These are phyloP conservation scores for Drosophila yooni DNA, from an alignment of 2,888 invertebrate genomes.

Conservation along the genomic window DNA sequence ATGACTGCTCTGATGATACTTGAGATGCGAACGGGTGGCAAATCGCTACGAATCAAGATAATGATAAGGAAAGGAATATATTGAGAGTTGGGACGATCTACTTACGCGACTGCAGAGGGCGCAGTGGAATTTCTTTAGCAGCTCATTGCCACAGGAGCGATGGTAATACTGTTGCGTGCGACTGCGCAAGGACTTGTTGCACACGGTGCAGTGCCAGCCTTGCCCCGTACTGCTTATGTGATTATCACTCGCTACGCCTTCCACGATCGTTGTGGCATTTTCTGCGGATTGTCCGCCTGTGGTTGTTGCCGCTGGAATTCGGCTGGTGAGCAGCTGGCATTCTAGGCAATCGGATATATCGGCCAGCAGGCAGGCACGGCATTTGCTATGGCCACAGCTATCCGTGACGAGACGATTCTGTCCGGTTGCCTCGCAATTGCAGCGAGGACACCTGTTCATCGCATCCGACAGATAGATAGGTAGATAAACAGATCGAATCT, in stretches of 20 bases:
- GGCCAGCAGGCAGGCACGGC: slow-evolving; percentile 89
- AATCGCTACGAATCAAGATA: slow-evolving; percentile 87
- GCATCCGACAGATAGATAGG: background rate
- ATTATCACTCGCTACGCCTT: slow-evolving; percentile 49
- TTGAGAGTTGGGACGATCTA: background rate
- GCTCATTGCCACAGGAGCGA: slow-evolving; percentile 87
- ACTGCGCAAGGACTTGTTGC: slow-evolving; percentile 89
- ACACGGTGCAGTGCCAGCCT: slow-evolving; percentile 87
- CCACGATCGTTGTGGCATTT: background rate
- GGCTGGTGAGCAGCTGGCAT: slow-evolving; percentile 46
- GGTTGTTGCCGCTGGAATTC: background rate
- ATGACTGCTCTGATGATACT: slow-evolving; percentile 88
- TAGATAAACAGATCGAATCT: background rate
- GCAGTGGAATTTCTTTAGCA: slow-evolving; percentile 86
- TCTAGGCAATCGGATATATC: slow-evolving; percentile 88
- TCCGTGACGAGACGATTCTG: slow-evolving; percentile 89
- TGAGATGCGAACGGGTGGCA: slow-evolving; percentile 89
- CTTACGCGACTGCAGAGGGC: slow-evolving; percentile 82
- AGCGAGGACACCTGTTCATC: slow-evolving; percentile 65
- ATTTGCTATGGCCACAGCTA: slow-evolving; percentile 91
- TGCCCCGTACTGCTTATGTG: slow-evolving; percentile 49
- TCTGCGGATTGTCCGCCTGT: background rate
- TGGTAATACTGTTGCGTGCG: slow-evolving; percentile 89
- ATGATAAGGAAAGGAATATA: background rate
- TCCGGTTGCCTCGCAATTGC: slow-evolving; percentile 84